These are phyloP conservation scores for Sarcophaga bullata DNA, from an alignment of 1,140 invertebrate species.

Conservation along the genomic window DNA sequence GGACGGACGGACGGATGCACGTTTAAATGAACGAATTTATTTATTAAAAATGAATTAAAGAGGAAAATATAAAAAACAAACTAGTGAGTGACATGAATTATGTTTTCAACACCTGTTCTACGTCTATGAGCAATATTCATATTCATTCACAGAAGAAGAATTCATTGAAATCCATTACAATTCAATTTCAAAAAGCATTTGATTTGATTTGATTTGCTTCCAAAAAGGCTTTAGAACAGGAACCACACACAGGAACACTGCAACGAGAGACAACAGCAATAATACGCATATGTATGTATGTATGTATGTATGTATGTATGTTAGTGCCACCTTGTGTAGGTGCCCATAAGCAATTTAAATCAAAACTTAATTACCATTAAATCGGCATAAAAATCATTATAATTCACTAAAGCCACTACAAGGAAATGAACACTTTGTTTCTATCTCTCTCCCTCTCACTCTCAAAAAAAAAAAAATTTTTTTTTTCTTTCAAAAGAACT, in stretches of 20 bases:
- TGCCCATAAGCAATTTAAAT: constrained; percentile 34
- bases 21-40: background rate
- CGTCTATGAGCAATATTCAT: background rate
- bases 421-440: constrained; percentile 31
- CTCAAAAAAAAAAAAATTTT: too few species aligned
- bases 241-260: background rate
- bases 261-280: too few species aligned
- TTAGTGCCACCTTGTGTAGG: background rate
- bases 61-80: constrained; percentile 17
- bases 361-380: constrained; percentile 41
- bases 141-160: too few species aligned
- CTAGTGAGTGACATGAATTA: background rate
- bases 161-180: too few species aligned
- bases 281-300: too few species aligned
- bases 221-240: background rate
- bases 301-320: too few species aligned
- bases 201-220: background rate
- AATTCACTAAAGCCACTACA: constrained; percentile 9
- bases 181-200: background rate
- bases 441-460: background rate
- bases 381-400: constrained; percentile 35
- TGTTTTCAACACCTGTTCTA: constrained; percentile 23
- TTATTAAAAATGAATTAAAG: background rate
- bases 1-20: background rate
- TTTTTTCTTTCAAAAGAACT: background rate